Evolutionary conservation across 2,888 invertebrate genomes (phyloP), one percentile per base, ranked within the genome.

Genomic region (Trachelus iudaicus): DNA sequence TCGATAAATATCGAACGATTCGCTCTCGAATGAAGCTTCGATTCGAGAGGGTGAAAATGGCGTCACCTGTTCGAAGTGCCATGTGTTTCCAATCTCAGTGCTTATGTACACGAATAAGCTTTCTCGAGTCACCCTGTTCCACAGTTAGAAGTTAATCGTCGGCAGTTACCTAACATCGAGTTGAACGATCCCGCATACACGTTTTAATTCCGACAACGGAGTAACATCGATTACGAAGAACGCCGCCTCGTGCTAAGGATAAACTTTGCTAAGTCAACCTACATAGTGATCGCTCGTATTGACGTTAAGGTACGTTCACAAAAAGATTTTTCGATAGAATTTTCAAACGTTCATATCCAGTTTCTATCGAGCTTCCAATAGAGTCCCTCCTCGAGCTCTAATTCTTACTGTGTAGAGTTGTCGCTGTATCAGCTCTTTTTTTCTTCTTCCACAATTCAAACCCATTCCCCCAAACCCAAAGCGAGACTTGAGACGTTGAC

Each of bases 41-140:
- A 71, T 31, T 31, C 4, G 71, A 31, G 31, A 71, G 33, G 71
- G 6, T 71, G 71, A 34, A 31, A n/a, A 33, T 71, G 71, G 71
- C 71, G 71, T 71, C 71, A 71, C 71, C 71, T 71, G 71, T 71
- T 71, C 33, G 71, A 71, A n/a, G 15, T 4, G 15, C 71, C 71
- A 71, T 71, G 71, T 71, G 71, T 71, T 71, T 31, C 6, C 71
- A 34, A 71, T 71, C 34, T 71, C 71, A 11, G 31, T 56, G 56
- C 56, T 15, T 56, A 56, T 56, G 15, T 56, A 56, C 6, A 56
- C 56, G 56, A 56, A 56, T 56, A 56, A 56, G 9, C 56, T 23
- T 56, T 56, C 56, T 56, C 56, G 23, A 56, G 23, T 56, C 56
- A 9, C 23, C 56, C 56, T 56, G 56, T 23, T 56, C 56, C 23